Evolutionary conservation across 2,888 invertebrate genomes (phyloP).

Genomic region (Charanyca ferruginea): DNA sequence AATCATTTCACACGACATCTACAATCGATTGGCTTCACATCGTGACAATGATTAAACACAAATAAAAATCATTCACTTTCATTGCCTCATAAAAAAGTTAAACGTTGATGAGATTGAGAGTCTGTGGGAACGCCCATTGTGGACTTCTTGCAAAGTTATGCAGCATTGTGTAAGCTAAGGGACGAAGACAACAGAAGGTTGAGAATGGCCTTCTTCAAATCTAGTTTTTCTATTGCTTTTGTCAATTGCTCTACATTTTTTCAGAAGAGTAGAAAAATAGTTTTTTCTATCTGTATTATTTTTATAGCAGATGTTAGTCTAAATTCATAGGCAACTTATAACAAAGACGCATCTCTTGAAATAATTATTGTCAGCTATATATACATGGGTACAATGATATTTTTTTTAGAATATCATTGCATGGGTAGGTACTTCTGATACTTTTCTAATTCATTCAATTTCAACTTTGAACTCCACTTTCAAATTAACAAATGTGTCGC

Average conservation of each 20-base stretch:
- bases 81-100: slow-evolving; percentile 63
- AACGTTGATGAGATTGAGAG: slow-evolving; percentile 45
- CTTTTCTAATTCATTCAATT: background rate
- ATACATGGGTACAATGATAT: too few species aligned
- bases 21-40: slow-evolving; percentile 67
- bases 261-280: slow-evolving; percentile 13
- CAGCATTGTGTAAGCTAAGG: slow-evolving; percentile 61
- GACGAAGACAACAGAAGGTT: slow-evolving; percentile 18
- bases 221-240: slow-evolving; percentile 24
- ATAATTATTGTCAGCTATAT: too few species aligned
- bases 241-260: slow-evolving; percentile 5
- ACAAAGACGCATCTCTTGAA: too few species aligned
- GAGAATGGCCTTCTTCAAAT: slow-evolving; percentile 10
- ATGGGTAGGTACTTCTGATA: too few species aligned
- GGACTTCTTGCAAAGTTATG: slow-evolving; percentile 39
- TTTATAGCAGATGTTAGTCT: background rate
- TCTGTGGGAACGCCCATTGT: slow-evolving; percentile 58
- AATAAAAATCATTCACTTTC: slow-evolving; percentile 71
- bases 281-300: background rate
- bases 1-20: slow-evolving; percentile 65
- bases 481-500: background rate
- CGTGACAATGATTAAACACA: slow-evolving; percentile 60
- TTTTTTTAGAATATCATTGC: too few species aligned
- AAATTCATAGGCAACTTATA: background rate
- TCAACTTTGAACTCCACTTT: background rate